Evolutionary conservation across 2,797 vertebrate genomes (phyloP), one percentile per base, ranked within the genome.

Genomic region (Hippocampus kuda): DNA sequence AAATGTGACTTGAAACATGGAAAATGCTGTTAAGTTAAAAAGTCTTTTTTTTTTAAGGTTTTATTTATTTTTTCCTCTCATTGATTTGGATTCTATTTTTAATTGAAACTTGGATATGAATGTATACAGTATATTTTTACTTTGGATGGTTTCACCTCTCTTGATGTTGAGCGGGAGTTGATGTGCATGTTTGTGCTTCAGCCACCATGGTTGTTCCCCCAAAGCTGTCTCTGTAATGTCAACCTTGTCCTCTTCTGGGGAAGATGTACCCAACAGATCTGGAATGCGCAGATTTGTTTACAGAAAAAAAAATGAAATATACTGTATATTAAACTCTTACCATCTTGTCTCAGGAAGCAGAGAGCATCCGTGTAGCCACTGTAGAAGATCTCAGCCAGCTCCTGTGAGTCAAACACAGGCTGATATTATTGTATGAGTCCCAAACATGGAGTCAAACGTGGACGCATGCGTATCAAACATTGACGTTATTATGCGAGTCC

Each of bases 301-400:
- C 12, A 56, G 10, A n/a, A 9, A 5, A 5, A 26, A 27, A 8
- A 69, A 16, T 5, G 5, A 34, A 67, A 60, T 51, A 61, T 4
- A n/a, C n/a, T n/a, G n/a, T n/a, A 46, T 57, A 53, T 22, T 69
- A 59, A 65, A 34, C 63, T 27, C 89, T 24, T 87, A 94, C 95
- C 89, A 5, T 86, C 92, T 75, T 91, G 79, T 77, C 81, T 87
- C 71, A 97, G 79, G 86, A 94, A 97, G 22, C 81, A 83, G 60
- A 92, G 82, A 2, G 95, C 86, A 2, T 97, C 95, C 71, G 82
- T 78, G 81, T 95, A 96, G 70, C 95, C 95, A 6, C 87, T 91
- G 71, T 92, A 83, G 82, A 93, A 97, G 69, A 96, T 88, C 72
- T 95, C 92, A 73, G 88, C 90, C 12, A 94, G 82, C 26, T 83